A percentile compares a stretch with the other conserved stretches of the same genome.
These are phyloP conservation scores for Tetragonisca angustula DNA, from an alignment of 2,888 invertebrate genomes.

Conservation along the genomic window DNA sequence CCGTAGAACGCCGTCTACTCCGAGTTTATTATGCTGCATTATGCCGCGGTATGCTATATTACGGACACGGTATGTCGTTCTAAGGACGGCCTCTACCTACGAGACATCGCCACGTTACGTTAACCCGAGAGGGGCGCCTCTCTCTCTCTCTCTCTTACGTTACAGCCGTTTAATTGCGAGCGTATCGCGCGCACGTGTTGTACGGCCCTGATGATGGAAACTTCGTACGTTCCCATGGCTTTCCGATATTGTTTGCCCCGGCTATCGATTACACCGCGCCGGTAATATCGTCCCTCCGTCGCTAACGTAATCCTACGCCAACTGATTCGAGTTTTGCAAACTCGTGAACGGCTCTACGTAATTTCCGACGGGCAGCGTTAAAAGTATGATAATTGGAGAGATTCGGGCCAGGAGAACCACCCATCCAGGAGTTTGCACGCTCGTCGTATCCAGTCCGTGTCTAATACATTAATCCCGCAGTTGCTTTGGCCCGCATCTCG, in stretches of 20 bases:
- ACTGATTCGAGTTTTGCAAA: slow-evolving; percentile 1
- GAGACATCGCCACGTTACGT: slow-evolving; percentile 28
- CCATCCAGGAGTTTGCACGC: not conserved
- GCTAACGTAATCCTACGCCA: not conserved
- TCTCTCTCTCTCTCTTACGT: slow-evolving; percentile 10
- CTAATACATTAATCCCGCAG: slow-evolving; percentile 34
- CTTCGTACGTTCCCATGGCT: slow-evolving; percentile 47
- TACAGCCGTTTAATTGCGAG: slow-evolving; percentile 48
- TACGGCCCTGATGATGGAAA: slow-evolving; percentile 35
- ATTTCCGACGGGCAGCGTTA: not conserved
- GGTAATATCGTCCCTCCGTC: not conserved
- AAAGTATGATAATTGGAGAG: slow-evolving; percentile 12
- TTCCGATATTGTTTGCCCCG: slow-evolving; percentile 43
- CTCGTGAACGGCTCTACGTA: not conserved
- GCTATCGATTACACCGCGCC: slow-evolving; percentile 9
- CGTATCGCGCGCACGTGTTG: slow-evolving; percentile 41
- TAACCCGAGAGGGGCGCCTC: slow-evolving; percentile 8
- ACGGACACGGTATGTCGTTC: slow-evolving; percentile 49
- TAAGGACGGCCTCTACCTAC: slow-evolving; percentile 22
- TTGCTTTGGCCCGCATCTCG: slow-evolving; percentile 3
- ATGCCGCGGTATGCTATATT: slow-evolving; percentile 64
- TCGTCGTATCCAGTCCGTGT: not conserved
- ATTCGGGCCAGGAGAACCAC: not conserved
- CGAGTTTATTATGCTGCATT: slow-evolving; percentile 66
- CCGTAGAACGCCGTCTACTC: slow-evolving; percentile 32